Conservation (phyloP, 1,140 invertebrate species). For the Platyura marginata region DNA sequence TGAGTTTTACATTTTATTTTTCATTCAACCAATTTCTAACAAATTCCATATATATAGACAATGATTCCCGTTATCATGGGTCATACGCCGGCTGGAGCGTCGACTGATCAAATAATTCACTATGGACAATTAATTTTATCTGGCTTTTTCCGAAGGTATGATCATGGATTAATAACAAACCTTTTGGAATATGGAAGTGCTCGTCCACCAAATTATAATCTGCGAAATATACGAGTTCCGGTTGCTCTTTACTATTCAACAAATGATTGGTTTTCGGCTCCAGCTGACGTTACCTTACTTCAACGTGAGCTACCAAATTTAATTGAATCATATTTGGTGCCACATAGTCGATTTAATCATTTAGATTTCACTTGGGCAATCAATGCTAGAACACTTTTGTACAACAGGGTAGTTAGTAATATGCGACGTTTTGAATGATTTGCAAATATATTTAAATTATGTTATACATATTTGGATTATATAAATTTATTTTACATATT, state of each 20-base stretch:
- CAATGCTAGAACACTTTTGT: conserved; percentile 25
- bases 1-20: conserved; percentile 14
- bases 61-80: conserved; percentile 46
- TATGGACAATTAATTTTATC: conserved; percentile 37
- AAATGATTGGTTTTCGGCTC: conserved; percentile 37
- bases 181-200: conserved; percentile 24
- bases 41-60: background rate
- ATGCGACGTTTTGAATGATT: conserved; percentile 16
- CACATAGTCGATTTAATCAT: conserved; percentile 29
- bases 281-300: conserved; percentile 27
- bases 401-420: conserved; percentile 21
- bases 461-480: too few relatives aligned
- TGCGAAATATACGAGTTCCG: conserved; percentile 36
- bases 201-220: conserved; percentile 37
- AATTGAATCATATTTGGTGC: conserved; percentile 24
- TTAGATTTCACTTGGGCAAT: conserved; percentile 35
- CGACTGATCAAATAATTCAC: conserved; percentile 54
- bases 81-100: conserved; percentile 60
- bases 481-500: too few relatives aligned
- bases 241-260: conserved; percentile 41
- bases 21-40: background rate
- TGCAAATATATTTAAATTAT: too few relatives aligned
- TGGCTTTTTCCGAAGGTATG: conserved; percentile 26
- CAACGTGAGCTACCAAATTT: conserved; percentile 24
- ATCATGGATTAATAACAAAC: conserved; percentile 27